Evolutionary conservation across 2,797 vertebrate genomes (phyloP), one percentile per base, ranked within the genome.

Genomic region (Synaphobranchus kaupii): DNA sequence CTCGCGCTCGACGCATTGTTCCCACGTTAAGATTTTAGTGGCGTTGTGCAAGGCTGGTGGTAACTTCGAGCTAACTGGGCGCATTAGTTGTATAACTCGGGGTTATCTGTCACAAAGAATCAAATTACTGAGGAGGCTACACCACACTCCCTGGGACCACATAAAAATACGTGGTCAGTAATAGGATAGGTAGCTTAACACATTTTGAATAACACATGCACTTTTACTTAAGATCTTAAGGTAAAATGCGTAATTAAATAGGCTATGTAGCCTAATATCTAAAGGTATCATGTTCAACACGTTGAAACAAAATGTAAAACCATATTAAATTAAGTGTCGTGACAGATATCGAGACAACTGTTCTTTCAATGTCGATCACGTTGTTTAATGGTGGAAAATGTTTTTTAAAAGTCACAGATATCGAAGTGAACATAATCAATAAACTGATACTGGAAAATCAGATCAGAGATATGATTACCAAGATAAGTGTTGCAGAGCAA

Each of bases 61-160:
- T 39, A 83, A 89, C 85, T 54, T 58, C 52, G 56, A 88, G 86
- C 76, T 22, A 34, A 58, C 68, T 87, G 87, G 86, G 22, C 34
- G 1, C 52, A 31, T 25, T 0, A 22, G 73, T 48, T 78, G 76
- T 44, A 84, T 31, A 86, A 88, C 83, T 86, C 68, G 78, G 58
- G 83, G 83, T 86, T 86, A 84, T 76, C 34, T 81, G 84, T 63
- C 81, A 52, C 71, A 85, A 56, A 84, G 71, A 82, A 76, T 83
- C 76, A 44, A 89, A 47, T 56, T 15, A 47, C 80, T n/a, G 60
- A 81, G 50, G 25, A 85, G 60, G 66, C 54, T 4, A 83, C 47
- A 71, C 82, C 20, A 0, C 1, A 7, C 6, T 2, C 25, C n/a
- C 25, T n/a, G 76, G 48, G 17, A 76, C 71, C 4, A 31, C 78